phyloP scores from a whole-genome alignment of 2,113 vertebrate species.

The Hymenochirus boettgeri region DNA sequence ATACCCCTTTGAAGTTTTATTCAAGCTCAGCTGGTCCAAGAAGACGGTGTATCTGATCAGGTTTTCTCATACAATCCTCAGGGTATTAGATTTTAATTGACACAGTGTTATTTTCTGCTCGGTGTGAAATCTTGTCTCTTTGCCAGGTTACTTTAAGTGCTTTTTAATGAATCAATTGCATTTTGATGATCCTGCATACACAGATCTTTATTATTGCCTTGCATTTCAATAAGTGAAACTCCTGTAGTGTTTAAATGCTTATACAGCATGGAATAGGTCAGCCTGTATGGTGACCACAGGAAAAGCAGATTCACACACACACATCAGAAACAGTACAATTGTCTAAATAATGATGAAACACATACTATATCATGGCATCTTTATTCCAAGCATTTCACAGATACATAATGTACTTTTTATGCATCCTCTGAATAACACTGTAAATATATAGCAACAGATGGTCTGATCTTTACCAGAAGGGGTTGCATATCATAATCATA shows the following conservation, averaged over 20 bases:
- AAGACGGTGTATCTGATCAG: slow-evolving; percentile 20
- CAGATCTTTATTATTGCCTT: slow-evolving; percentile 18
- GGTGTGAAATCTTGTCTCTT: slow-evolving; percentile 38
- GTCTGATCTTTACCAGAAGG: no score
- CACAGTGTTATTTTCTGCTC: slow-evolving; percentile 24
- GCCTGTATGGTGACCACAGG: not conserved
- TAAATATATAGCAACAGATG: no score
- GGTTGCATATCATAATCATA: no score
- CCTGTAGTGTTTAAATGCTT: slow-evolving; percentile 19
- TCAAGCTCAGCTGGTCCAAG: slow-evolving; percentile 13
- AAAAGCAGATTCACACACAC: no score
- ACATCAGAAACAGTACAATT: no score
- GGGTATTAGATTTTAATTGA: slow-evolving; percentile 39
- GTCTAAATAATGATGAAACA: no score
- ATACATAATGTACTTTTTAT: no score
- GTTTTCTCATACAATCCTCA: slow-evolving; percentile 28
- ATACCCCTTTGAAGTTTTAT: slow-evolving; percentile 25
- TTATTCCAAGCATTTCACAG: no score
- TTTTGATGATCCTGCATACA: slow-evolving; percentile 35
- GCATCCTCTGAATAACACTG: no score
- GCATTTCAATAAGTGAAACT: not conserved
- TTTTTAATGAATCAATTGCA: slow-evolving; percentile 40
- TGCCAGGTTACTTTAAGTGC: slow-evolving; percentile 36
- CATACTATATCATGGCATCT: no score
- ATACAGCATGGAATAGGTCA: not conserved